Evolutionary conservation across 2,113 vertebrate species (phyloP), one percentile per base, ranked within the genome.

Genomic region (Machaerirhynchus nigripectus): DNA sequence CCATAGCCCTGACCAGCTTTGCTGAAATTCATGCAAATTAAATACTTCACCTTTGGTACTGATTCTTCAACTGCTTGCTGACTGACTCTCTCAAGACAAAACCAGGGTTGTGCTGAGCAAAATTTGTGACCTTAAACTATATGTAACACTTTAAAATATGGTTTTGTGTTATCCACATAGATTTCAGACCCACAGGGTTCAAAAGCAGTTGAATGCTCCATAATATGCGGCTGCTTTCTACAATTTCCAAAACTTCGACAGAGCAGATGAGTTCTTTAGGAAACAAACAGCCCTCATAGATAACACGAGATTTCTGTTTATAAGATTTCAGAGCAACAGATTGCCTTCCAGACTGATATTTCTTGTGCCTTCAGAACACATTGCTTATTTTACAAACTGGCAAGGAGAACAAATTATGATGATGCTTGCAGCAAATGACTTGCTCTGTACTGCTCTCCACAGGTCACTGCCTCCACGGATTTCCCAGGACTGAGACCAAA

Each of bases 381-480:
- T 56, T 87, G 65, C n/a, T 95, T 95, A 76, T 57, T 88, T 59
- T 70, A 68, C 44, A 85, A 82, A 60, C 70, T 73, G 67, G 70
- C 57, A 83, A 85, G 61, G 37, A 87, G 53, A 79, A 91, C 44
- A 85, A 88, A 94, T 92, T 90, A 83, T 69, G 79, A 90, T 69
- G 94, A 90, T 83, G 37, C 42, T 40, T 88, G 40, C 59, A 90
- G 78, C 28, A 92, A 85, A 95, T 69, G 0, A 82, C 56, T 81
- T 91, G 40, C 53, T 93, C 55, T 85, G n/a, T 77, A 76, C 61
- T 88, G 75, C 59, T 96, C 46, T 85, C 71, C 55, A 88, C 71
- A 83, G 44, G 71, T 91, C 59, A 92, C 67, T 53, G 55, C 42
- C 75, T 94, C 30, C 0, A 3, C 76, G 71, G 59, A 85, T 92